These are phyloP conservation scores for Drepana falcataria DNA, from an alignment of 2,888 invertebrate genomes.

Conservation along the genomic window DNA sequence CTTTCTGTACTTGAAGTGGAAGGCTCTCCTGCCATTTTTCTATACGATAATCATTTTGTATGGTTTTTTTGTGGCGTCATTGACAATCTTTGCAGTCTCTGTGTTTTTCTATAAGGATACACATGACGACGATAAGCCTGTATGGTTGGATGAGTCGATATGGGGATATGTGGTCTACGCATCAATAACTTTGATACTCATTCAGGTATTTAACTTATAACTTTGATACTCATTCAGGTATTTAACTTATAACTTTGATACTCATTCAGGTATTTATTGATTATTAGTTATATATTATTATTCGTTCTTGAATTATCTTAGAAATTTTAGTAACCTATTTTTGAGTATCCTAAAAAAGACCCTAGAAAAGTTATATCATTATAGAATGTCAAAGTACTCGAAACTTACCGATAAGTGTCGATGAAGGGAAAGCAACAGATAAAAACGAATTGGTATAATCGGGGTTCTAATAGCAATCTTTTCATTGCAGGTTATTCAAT, in stretches of 20 bases:
- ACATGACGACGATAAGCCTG: constrained; percentile 27
- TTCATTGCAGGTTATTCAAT: too few species aligned
- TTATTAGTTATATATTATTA: too few species aligned
- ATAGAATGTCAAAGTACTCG: too few species aligned
- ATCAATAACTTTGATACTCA: constrained; percentile 51
- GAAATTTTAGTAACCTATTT: too few species aligned
- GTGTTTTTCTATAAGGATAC: constrained; percentile 23
- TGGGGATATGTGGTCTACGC: constrained; percentile 62
- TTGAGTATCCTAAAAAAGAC: too few species aligned
- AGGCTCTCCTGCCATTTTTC: constrained; percentile 44
- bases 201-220: constrained; percentile 46
- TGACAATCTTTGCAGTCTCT: constrained; percentile 38
- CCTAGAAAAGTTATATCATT: too few species aligned
- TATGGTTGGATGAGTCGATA: constrained; percentile 40
- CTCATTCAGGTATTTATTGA: background rate
- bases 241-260: background rate
- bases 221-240: background rate
- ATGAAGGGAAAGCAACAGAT: too few species aligned
- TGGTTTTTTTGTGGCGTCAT: constrained; percentile 39
- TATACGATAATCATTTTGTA: constrained; percentile 42
- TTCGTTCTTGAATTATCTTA: too few species aligned
- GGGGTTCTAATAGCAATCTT: too few species aligned
- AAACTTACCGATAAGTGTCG: too few species aligned
- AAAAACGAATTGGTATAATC: too few species aligned
- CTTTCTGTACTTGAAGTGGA: constrained; percentile 57